Conservation (phyloP, 1,140 invertebrate species). For the Caenorhabditis tropicalis region DNA sequence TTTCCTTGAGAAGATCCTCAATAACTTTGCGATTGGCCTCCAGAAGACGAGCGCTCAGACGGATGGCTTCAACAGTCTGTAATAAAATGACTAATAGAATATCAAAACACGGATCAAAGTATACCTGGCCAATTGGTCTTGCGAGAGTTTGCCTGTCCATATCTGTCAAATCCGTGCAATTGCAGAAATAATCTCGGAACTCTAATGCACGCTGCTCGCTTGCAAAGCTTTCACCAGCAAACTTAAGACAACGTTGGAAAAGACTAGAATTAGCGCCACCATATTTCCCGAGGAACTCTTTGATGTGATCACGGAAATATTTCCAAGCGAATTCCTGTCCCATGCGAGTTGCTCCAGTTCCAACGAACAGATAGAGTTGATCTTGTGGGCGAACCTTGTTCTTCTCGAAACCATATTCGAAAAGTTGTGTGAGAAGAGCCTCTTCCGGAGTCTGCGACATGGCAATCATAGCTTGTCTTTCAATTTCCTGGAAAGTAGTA, state of each 20-base stretch:
- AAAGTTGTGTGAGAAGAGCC: slow-evolving; percentile 79
- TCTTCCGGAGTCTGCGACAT: slow-evolving; percentile 81
- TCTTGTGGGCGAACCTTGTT: slow-evolving; percentile 90
- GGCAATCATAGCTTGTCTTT: slow-evolving; percentile 83
- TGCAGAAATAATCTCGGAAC: slow-evolving; percentile 53
- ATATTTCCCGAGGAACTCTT: slow-evolving; percentile 74
- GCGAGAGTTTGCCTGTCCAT: neutral
- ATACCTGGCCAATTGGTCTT: slow-evolving; percentile 11
- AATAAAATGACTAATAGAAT: neutral
- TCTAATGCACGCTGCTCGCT: slow-evolving; percentile 50
- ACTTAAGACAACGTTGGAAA: slow-evolving; percentile 65
- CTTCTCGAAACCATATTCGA: slow-evolving; percentile 87
- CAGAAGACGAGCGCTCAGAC: slow-evolving; percentile 54
- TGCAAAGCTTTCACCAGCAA: slow-evolving; percentile 50
- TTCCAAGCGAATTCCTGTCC: slow-evolving; percentile 87
- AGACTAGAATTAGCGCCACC: slow-evolving; percentile 62
- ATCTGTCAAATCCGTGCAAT: neutral
- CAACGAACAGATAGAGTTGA: slow-evolving; percentile 84
- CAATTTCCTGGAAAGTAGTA: slow-evolving; percentile 88
- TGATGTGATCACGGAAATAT: slow-evolving; percentile 87
- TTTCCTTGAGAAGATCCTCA: slow-evolving; percentile 41
- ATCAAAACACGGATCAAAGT: too few relatives aligned
- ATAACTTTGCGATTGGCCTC: slow-evolving; percentile 48
- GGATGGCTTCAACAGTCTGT: slow-evolving; percentile 58
- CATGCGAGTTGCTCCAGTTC: slow-evolving; percentile 71